These are phyloP conservation scores for Ispidina picta DNA, from an alignment of 2,797 vertebrate genomes.

Conservation along the genomic window DNA sequence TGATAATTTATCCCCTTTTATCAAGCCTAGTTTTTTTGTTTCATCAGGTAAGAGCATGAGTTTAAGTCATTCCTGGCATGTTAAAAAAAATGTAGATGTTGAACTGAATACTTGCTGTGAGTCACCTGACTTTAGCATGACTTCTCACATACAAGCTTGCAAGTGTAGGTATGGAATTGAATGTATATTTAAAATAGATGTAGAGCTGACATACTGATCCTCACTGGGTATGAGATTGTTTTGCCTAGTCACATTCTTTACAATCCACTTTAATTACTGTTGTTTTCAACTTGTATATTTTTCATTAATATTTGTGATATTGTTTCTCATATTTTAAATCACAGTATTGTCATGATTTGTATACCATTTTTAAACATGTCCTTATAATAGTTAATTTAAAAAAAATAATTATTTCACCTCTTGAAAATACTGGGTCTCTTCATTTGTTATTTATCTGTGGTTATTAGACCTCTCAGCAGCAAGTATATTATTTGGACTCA, in stretches of 20 bases:
- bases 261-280: not conserved
- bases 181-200: not conserved
- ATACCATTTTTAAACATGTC: not conserved
- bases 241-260: not conserved
- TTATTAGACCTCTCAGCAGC: not conserved
- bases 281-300: not conserved
- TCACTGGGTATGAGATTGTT: not conserved
- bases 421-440: not conserved
- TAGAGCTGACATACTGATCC: not conserved
- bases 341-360: not conserved
- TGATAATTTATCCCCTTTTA: slow-evolving; percentile 1
- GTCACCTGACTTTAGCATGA: not conserved
- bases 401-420: not conserved
- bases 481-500: not conserved
- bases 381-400: not conserved
- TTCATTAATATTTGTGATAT: not conserved
- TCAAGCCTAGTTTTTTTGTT: not conserved
- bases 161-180: not conserved
- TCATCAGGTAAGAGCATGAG: not conserved
- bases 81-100: not conserved
- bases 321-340: not conserved
- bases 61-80: slow-evolving; percentile 1
- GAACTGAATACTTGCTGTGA: not conserved
- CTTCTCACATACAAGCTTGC: not conserved
- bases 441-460: not conserved